phyloP scores from a whole-genome alignment of 2,888 invertebrate genomes.

The Drosophila tanythrix region DNA sequence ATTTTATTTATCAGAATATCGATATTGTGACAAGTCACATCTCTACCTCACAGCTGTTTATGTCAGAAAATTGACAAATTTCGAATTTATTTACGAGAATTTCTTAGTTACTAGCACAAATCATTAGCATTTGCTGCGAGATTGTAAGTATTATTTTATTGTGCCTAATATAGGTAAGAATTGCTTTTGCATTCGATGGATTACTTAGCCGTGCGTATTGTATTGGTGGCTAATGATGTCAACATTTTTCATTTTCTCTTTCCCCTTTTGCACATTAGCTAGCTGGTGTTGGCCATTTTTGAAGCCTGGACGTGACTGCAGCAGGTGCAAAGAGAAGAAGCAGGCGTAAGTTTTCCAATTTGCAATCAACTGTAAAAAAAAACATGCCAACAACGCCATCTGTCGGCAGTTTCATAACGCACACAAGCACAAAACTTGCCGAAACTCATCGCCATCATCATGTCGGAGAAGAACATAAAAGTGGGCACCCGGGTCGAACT shows the following conservation, averaged over 20 bases:
- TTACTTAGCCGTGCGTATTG: too few species aligned
- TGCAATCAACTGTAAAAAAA: not conserved
- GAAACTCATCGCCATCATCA: conserved; percentile 43
- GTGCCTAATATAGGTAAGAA: too few species aligned
- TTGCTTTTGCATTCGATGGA: too few species aligned
- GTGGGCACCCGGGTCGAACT: conserved; percentile 94
- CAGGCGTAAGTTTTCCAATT: conserved; percentile 29
- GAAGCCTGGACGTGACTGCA: conserved; percentile 48
- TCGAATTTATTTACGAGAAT: too few species aligned
- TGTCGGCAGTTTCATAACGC: conserved; percentile 45
- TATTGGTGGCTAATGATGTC: too few species aligned
- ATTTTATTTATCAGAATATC: too few species aligned
- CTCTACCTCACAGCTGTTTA: too few species aligned
- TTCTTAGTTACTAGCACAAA: too few species aligned
- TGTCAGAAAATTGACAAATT: too few species aligned
- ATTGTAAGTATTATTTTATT: too few species aligned
- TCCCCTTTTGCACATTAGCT: conserved; percentile 28
- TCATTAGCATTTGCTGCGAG: too few species aligned
- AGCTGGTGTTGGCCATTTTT: conserved; percentile 49
- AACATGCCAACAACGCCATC: conserved; percentile 42
- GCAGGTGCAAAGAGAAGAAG: conserved; percentile 33
- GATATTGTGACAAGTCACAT: too few species aligned
- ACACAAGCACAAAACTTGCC: conserved; percentile 58
- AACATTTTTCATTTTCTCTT: conserved; percentile 68
- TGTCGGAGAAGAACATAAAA: conserved; percentile 87